Evolutionary conservation across 2,888 invertebrate species (phyloP), one percentile per base, ranked within the genome.

Genomic region (Panzeria rudis): DNA sequence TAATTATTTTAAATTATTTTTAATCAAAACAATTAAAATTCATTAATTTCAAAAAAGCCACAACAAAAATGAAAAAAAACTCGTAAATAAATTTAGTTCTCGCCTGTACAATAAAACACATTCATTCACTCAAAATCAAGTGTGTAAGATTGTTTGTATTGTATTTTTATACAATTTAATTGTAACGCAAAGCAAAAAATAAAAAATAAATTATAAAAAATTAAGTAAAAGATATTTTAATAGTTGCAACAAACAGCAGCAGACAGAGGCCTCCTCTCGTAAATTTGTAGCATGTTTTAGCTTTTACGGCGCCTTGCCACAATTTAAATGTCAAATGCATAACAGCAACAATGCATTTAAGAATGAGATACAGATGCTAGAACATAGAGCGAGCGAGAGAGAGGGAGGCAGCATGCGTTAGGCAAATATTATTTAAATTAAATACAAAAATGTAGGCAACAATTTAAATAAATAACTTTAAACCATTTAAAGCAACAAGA

Each of bases 21-120:
- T 85, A 85, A 85, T 85, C 85, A 85, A 85, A 85, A 85, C 85
- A 85, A 85, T 85, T 85, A 82, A 85, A 82, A 82, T 82, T 82
- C 82, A 85, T 85, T 79, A 82, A 85, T 85, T 85, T 85, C 11
- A 47, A 66, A 61, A 71, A 64, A 64, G n/a, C 64, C 56, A 64
- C 7, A 50, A n/a, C n/a, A n/a, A n/a, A n/a, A n/a, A 56, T 8
- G 41, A 68, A 64, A 66, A 47, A 64, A 73, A 52, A 23, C 76
- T 78, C 62, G 41, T 71, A 78, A 85, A 85, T 78, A 85, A 85
- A 85, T 71, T 85, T 75, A 69, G 66, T 85, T 82, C 79, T 75
- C 59, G 61, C 47, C 84, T 73, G 35, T 71, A 23, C 47, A 59
- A 72, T 61, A 59, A 59, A 72, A 75, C 47, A 69, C 79, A 71